These are phyloP conservation scores for Meteorus colon DNA, from an alignment of 2,888 invertebrate species.

Conservation along the genomic window DNA sequence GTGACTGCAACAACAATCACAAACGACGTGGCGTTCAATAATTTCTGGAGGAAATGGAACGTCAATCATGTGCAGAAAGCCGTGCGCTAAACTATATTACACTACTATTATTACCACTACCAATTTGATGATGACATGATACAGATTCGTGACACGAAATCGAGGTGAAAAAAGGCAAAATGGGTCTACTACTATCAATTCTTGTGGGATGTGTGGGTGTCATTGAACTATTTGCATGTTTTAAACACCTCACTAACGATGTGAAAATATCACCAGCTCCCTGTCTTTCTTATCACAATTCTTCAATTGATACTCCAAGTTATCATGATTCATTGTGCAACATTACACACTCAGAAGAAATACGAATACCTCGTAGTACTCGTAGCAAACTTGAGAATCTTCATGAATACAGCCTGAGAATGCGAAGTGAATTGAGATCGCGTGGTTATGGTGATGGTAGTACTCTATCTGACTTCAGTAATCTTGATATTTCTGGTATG, in stretches of 20 bases:
- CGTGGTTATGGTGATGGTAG: conserved; percentile 60
- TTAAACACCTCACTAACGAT: conserved; percentile 63
- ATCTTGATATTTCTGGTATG: conserved; percentile 56
- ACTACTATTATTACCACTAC: neutral
- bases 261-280: conserved; percentile 58
- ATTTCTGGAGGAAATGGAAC: conserved; percentile 25
- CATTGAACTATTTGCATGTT: conserved; percentile 79
- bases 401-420: conserved; percentile 67
- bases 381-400: conserved; percentile 66
- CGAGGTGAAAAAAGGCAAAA: conserved; percentile 60
- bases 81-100: neutral
- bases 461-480: conserved; percentile 63
- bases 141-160: neutral
- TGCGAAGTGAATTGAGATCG: conserved; percentile 62
- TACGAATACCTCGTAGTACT: conserved; percentile 57
- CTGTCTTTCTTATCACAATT: conserved; percentile 58
- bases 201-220: conserved; percentile 85
- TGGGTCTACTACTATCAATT: conserved; percentile 85
- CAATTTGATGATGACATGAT: neutral
- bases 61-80: conserved; percentile 19
- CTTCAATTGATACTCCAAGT: conserved; percentile 56
- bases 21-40: neutral
- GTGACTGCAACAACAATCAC: neutral
- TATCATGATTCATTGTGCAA: conserved; percentile 65
- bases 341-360: conserved; percentile 60